Conservation (phyloP, 2,888 invertebrate genomes). For the Spilosoma lubricipeda region DNA sequence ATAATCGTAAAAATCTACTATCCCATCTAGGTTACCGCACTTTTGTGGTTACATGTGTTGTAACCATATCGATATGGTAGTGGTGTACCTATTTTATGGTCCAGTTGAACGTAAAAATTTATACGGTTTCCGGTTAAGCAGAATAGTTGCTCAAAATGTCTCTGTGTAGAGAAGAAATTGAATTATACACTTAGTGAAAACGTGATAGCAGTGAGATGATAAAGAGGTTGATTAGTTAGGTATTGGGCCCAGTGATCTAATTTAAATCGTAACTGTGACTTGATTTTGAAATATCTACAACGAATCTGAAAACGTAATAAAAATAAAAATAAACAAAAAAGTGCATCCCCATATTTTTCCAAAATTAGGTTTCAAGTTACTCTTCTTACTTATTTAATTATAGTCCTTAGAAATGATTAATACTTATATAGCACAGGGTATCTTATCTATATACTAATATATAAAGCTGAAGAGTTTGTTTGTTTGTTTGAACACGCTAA, state of each 20-base stretch:
- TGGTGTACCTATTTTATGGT: slow-evolving; percentile 8
- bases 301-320: too few relatives aligned
- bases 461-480: too few relatives aligned
- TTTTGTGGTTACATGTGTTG: slow-evolving; percentile 18
- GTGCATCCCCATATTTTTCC: too few relatives aligned
- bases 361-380: too few relatives aligned
- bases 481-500: too few relatives aligned
- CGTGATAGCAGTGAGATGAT: not conserved
- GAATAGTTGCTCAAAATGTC: slow-evolving; percentile 3
- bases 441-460: too few relatives aligned
- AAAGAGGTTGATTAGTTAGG: not conserved
- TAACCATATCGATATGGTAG: slow-evolving; percentile 7
- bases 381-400: too few relatives aligned
- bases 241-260: not conserved
- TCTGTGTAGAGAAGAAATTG: not conserved
- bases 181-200: not conserved
- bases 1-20: slow-evolving; percentile 39
- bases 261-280: not conserved
- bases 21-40: slow-evolving; percentile 26
- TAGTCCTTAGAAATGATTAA: too few relatives aligned
- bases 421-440: too few relatives aligned
- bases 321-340: too few relatives aligned
- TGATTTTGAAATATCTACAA: not conserved
- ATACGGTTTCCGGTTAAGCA: slow-evolving; percentile 14
- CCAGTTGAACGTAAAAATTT: slow-evolving; percentile 10